A percentile compares a stretch with the other conserved stretches of the same genome.
Evolutionary conservation across 1,140 invertebrate species (phyloP).

Genomic region (Homarus americanus): DNA sequence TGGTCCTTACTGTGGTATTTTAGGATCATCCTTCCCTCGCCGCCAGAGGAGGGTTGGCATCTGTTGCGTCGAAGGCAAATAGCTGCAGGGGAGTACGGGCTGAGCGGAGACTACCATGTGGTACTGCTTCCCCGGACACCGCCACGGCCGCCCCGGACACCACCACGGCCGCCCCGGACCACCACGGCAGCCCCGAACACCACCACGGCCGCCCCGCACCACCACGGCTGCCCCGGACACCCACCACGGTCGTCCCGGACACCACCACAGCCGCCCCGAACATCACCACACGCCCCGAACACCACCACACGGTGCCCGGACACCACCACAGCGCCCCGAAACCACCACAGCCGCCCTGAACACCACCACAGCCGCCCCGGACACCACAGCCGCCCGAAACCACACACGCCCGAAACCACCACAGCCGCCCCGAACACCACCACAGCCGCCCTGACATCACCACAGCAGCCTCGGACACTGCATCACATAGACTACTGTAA

Average conservation of each 20-base stretch:
- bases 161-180: too few relatives aligned
- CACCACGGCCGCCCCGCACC: not conserved
- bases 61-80: slow-evolving; percentile 29
- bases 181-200: not conserved
- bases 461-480: not conserved
- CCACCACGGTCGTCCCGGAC: not conserved
- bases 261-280: not conserved
- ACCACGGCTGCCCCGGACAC: not conserved
- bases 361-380: not conserved
- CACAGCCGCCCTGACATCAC: not conserved
- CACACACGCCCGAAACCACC: not conserved
- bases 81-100: slow-evolving; percentile 13
- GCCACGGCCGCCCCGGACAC: not conserved
- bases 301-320: not conserved
- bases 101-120: slow-evolving; percentile 24
- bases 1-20: not conserved
- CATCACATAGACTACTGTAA: too few relatives aligned
- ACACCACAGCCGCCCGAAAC: not conserved
- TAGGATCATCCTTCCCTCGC: not conserved
- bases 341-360: not conserved
- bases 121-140: not conserved
- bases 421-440: not conserved
- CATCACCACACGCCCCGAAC: not conserved
- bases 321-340: not conserved
- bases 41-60: not conserved